These are phyloP conservation scores for Macrotus californicus DNA, from an alignment of 2,113 vertebrate genomes.

Conservation along the genomic window DNA sequence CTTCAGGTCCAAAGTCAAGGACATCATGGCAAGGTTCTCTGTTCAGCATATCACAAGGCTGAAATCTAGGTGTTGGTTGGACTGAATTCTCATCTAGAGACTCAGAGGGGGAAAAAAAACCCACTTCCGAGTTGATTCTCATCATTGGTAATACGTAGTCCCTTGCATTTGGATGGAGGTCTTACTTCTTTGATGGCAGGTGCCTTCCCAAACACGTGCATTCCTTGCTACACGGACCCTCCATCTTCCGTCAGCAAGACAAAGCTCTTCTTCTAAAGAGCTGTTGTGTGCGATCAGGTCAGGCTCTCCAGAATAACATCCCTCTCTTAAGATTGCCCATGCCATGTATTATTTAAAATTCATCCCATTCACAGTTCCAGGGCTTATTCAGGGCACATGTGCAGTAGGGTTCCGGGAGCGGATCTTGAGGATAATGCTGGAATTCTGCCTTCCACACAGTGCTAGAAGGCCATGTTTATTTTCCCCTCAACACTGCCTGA, in stretches of 20 bases:
- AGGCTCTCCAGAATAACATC: background rate
- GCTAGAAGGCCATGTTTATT: background rate
- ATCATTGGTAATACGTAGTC: background rate
- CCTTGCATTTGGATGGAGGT: background rate
- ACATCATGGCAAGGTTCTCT: background rate
- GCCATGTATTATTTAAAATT: background rate
- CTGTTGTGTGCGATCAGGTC: background rate
- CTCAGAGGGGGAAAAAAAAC: background rate
- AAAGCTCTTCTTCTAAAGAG: background rate
- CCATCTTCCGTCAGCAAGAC: background rate
- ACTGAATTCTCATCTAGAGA: background rate
- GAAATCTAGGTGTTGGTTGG: background rate
- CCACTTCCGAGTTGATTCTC: background rate
- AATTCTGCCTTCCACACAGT: background rate
- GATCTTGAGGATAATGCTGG: background rate
- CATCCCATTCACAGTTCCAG: background rate
- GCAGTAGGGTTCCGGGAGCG: accelerated
- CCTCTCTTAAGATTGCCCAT: background rate
- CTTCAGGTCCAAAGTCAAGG: background rate
- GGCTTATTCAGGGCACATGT: background rate
- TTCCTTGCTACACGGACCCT: background rate
- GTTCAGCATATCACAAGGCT: background rate
- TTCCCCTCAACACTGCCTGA: background rate
- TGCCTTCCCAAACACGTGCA: background rate
- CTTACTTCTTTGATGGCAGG: background rate